Evolutionary conservation across 2,797 vertebrate species (phyloP), one percentile per base, ranked within the genome.

Genomic region (Enteromius fasciolatus): DNA sequence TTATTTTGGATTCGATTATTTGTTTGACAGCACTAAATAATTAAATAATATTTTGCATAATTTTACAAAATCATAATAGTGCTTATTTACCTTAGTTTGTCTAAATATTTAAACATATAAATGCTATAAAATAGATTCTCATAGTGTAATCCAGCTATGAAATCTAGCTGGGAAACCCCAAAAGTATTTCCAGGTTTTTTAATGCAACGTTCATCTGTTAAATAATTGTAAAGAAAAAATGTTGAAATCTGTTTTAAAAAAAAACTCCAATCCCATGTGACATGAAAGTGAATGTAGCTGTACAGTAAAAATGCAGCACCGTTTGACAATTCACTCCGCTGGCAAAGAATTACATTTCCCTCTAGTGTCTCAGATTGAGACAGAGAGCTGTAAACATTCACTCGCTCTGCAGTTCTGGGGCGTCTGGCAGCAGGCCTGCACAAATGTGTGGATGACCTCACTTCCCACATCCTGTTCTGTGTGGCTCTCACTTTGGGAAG

Each of bases 381-480:
- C 64, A 1, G 23, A 77, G 59, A 78, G 59, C 36, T 25, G 33
- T 83, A 86, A 88, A 86, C 83, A 46, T 57, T 81, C 76, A 20
- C 77, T 12, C 54, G 18, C 41, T 76, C 48, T 72, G 57, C 73
- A 61, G 68, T 78, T 52, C 46, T 66, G 50, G 63, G 70, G 31
- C 79, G 84, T 89, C 88, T 92, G 91, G 90, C 91, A 82, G 76
- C 57, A 88, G 23, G 90, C 87, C 86, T 88, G 81, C 90, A 87
- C 90, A 83, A 89, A 90, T 92, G 91, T 90, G 91, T 89, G 87
- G 89, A 92, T 95, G 93, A 95, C 92, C 89, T 95, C 94, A 94
- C 91, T 92, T 92, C 94, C 92, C 92, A 92, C 93, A 95, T 95
- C 93, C 93, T 94, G 92, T 90, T 89, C 89, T 91, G 89, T 93